Evolutionary conservation across 2,888 invertebrate genomes (phyloP).

Genomic region (Automeris io): DNA sequence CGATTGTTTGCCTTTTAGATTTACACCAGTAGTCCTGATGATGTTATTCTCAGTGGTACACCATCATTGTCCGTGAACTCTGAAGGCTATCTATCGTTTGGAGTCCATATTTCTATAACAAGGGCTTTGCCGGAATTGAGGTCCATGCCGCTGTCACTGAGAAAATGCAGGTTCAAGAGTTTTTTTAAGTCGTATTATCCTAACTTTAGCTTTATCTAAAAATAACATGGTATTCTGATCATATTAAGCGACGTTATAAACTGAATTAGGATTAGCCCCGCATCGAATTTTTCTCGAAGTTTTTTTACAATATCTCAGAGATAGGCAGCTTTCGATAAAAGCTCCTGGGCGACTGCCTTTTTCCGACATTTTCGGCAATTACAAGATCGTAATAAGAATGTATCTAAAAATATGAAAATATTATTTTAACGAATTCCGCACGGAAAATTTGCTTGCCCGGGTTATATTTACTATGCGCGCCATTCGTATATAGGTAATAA

Average conservation of each 20-base stretch:
- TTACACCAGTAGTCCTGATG: conserved; percentile 59
- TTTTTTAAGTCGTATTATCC: neutral
- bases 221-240: too few relatives aligned
- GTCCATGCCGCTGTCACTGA: conserved; percentile 31
- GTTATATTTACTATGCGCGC: neutral
- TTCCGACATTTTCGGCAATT: too few relatives aligned
- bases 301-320: too few relatives aligned
- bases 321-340: too few relatives aligned
- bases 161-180: conserved; percentile 57
- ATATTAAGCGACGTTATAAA: too few relatives aligned
- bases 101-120: conserved; percentile 53
- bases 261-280: too few relatives aligned
- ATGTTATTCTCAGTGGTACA: conserved; percentile 45
- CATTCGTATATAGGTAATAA: neutral
- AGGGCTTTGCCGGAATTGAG: conserved; percentile 47
- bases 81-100: conserved; percentile 48
- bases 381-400: too few relatives aligned
- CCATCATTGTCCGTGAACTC: conserved; percentile 37
- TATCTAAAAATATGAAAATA: too few relatives aligned
- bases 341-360: too few relatives aligned
- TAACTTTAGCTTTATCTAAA: neutral
- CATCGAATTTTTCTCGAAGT: too few relatives aligned
- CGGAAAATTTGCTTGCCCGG: too few relatives aligned
- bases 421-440: too few relatives aligned
- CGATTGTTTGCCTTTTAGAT: conserved; percentile 41